phyloP scores from a whole-genome alignment of 2,797 vertebrate genomes.

The Helostoma temminkii region DNA sequence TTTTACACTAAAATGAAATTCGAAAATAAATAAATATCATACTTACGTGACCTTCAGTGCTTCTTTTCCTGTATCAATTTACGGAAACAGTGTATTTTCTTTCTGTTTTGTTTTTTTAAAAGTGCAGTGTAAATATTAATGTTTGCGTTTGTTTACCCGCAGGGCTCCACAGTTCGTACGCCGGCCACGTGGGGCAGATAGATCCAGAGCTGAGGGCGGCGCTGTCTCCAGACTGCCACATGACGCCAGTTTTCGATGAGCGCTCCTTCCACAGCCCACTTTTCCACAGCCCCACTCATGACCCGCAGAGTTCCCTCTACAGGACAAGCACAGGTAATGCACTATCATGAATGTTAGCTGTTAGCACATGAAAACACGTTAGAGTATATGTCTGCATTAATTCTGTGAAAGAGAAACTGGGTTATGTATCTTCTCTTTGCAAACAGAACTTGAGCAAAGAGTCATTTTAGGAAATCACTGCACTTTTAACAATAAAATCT shows the following conservation, averaged over 20 bases:
- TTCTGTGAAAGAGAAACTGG: too few species aligned
- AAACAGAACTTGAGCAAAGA: too few species aligned
- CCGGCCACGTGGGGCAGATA: slow-evolving; percentile 90
- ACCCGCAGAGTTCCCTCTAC: slow-evolving; percentile 87
- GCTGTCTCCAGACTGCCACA: slow-evolving; percentile 93
- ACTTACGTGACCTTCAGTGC: too few species aligned
- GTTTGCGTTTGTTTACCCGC: slow-evolving; percentile 7
- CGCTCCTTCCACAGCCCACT: slow-evolving; percentile 94
- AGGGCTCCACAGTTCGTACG: slow-evolving; percentile 96
- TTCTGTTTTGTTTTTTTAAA: neutral
- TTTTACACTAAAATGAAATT: too few species aligned
- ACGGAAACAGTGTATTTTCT: neutral
- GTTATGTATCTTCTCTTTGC: too few species aligned
- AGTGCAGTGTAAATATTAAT: neutral
- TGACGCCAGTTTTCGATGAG: slow-evolving; percentile 95
- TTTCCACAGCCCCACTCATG: slow-evolving; percentile 91
- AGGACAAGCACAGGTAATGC: slow-evolving; percentile 87
- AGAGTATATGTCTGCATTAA: too few species aligned
- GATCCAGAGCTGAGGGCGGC: slow-evolving; percentile 90
- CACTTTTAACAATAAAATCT: too few species aligned
- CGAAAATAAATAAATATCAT: too few species aligned
- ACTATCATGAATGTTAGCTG: neutral
- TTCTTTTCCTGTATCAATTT: neutral
- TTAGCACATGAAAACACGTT: neutral
- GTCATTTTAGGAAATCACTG: too few species aligned